Evolutionary conservation across 2,113 vertebrate species (phyloP), one percentile per base, ranked within the genome.

Genomic region (Lepisosteus osseus): DNA sequence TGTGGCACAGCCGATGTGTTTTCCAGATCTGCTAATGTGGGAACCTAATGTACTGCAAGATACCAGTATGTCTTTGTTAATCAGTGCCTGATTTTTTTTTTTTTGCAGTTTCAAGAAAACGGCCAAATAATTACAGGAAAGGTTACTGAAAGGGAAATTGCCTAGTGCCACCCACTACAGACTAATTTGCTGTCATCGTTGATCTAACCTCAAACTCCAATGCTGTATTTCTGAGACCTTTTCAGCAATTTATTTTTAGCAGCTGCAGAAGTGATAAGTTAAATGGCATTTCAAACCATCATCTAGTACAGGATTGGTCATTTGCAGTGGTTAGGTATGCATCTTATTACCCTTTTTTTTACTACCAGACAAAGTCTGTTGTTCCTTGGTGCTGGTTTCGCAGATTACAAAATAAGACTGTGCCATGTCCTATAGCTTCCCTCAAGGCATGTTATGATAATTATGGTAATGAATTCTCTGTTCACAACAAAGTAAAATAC

Each of bases 381-480:
- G 3, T 72, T 66, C n/a, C 2, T 55, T 71, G 5, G 4, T 45
- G 45, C 14, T 56, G 5, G 11, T 14, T 45, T 67, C 59, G 69
- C 15, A 7, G 66, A 63, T 71, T 75, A 66, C 67, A 68, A 81
- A 75, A 74, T 74, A 76, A 51, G 64, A 15, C 66, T 75, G 57
- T 69, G 47, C 61, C 57, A 41, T 71, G 64, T 74, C 77, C 76
- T 76, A 57, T 57, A 65, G 62, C 56, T 67, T 64, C 61, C 76
- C 68, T 73, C 57, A 54, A 79, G 74, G 79, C 71, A 74, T 44
- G 41, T 55, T 73, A 70, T 77, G 70, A 79, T 79, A 70, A 83
- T 83, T 81, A 83, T 81, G 77, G 65, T 79, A 79, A 83, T 83
- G 63, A 73, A 78, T 77, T 29, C 74, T 67, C 76, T 77, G 75